Base-by-base conservation (phyloP, 2,113 vertebrate genomes). In the Lycaon pictus region DNA sequence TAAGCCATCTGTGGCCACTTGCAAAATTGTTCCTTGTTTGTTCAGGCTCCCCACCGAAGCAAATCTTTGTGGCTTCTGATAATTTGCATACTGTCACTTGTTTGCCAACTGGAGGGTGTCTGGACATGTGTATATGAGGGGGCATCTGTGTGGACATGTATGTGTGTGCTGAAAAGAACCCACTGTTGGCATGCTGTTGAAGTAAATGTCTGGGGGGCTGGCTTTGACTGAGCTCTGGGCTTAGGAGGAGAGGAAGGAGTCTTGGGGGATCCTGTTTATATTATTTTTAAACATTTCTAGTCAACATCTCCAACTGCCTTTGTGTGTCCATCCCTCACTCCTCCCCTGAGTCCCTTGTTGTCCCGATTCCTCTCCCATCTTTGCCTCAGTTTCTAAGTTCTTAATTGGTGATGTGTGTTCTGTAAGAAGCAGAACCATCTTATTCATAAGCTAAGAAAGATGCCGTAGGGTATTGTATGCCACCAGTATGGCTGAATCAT, bases 1-100 rank as follows among this genome's bases (percentile, higher is more conserved):
- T 89, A 96, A 98, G 98, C 98, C 98, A 98, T 98, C 98, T 98
- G 98, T 98, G 98, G 98, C 92, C 94, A 97, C 95, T 98, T 98
- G 98, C 98, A 99, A 97, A 99, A 98, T 97, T 96, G 98, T 98
- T 97, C 96, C 96, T 98, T 98, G 97, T 99, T 99, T 99, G 98
- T 98, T 98, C 97, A 98, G 97, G 94, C 96, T 98, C 0, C 11
- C 95, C 98, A 98, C 97, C 1, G 72, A 98, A 99, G 95, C 97
- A 98, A 97, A 98, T 98, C 98, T 98, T 99, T 97, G 89, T 97
- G 97, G 96, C 95, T 98, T 97, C 80, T 96, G 43, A 82, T 88
- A 16, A 96, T 98, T 98, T 98, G 96, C 97, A 82, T 97, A 97
- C 91, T 98, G 93, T 98, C 97, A 97, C 98, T 98, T 98, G 97